Base-by-base conservation (phyloP, 1,140 invertebrate species). In the Ylistrum balloti region DNA sequence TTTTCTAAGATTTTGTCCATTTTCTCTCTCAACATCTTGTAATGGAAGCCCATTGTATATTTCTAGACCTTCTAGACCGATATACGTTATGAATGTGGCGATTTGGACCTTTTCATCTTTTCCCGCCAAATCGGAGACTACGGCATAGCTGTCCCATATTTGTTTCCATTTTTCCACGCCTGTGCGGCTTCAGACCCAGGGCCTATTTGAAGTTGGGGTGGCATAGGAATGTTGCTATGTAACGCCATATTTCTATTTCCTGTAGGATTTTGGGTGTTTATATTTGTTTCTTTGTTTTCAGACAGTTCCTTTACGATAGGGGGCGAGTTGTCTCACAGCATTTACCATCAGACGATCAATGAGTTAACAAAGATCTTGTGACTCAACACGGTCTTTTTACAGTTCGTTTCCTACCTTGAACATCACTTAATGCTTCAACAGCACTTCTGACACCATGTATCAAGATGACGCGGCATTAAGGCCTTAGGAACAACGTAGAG, bases 361-460 rank as follows among this genome's bases (percentile, higher is more conserved):
- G n/a, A 88, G 13, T 87, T 7, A 33, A 88, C 87, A 38, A n/a
- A n/a, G n/a, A 88, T 13, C n/a, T n/a, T 9, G 5, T 87, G 32
- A 10, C 17, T 10, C n/a, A n/a, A n/a, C n/a, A n/a, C n/a, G n/a
- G n/a, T n/a, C n/a, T n/a, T n/a, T n/a, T n/a, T n/a, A n/a, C n/a
- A n/a, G n/a, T n/a, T n/a, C n/a, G n/a, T n/a, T n/a, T n/a, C n/a
- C n/a, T n/a, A n/a, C n/a, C n/a, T n/a, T n/a, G n/a, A n/a, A n/a
- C n/a, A n/a, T n/a, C n/a, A n/a, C n/a, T n/a, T n/a, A n/a, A n/a
- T n/a, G n/a, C n/a, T n/a, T n/a, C n/a, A n/a, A 7, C 33, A 10
- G 33, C 22, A 35, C 87, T 35, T 38, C 87, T 88, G 87, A 88
- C 87, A 88, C 87, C 87, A 88, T 88, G 87, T 88, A 34, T 88